Base-by-base conservation (phyloP, 2,888 invertebrate genomes). In the Acanthosepion pharaonis region DNA sequence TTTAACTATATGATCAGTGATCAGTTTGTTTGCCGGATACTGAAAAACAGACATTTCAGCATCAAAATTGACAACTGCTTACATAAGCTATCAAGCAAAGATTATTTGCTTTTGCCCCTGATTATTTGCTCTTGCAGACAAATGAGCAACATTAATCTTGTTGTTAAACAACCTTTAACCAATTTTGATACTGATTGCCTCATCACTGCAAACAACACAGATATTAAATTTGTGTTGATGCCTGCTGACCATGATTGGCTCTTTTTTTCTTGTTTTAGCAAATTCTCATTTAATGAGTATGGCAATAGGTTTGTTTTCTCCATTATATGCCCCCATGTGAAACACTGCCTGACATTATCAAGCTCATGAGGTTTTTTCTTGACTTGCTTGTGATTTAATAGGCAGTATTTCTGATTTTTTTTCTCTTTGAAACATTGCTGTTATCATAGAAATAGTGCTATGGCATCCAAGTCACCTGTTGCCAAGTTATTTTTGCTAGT, bases 161-260 rank as follows among this genome's bases (percentile, higher is more conserved):
- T 93, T 93, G 93, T 49, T 51, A 48, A 93, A 51, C 49, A 93
- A 51, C 51, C 49, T 51, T 28, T 28, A 93, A 42, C 93, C 53
- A 53, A 53, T 93, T 93, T 51, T 28, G 48, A 93, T 53, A 51
- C 53, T 93, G 93, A 53, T 51, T 93, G 53, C 49, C 93, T 53
- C 49, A 93, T 93, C 48, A n/a, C 15, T 18, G 48, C 28, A 48
- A 93, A 92, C 25, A 92, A 93, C 18, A 28, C 93, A 42, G 93
- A 42, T 15, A 49, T 59, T 59, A 59, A 59, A 59, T 59, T 59
- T 23, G 20, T 42, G 28, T 48, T 49, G 49, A 93, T 28, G 93
- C 93, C 48, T 28, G 93, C 93, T 93, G 93, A 93, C 93, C 93
- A 93, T 93, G 28, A 53, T 53, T 51, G 49, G 93, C 42, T 51